A percentile compares a stretch with the other conserved stretches of the same genome.
These are phyloP conservation scores for Leptinotarsa juncta DNA, from an alignment of 2,888 invertebrate genomes.

Conservation along the genomic window DNA sequence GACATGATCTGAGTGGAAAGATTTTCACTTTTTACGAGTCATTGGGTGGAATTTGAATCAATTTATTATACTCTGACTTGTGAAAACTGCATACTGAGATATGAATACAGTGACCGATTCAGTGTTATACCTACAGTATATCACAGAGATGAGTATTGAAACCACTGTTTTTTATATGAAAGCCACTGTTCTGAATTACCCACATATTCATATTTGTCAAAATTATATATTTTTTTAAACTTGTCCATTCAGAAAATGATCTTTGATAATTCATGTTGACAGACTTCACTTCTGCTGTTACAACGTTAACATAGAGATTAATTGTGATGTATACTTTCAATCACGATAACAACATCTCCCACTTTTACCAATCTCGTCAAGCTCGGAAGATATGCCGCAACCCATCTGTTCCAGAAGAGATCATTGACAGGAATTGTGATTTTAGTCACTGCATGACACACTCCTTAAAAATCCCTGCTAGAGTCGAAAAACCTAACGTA, in stretches of 20 bases:
- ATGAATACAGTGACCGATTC: background rate
- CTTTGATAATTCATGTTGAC: background rate
- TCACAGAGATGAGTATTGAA: background rate
- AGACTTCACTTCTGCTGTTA: background rate
- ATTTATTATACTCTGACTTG: slow-evolving; percentile 25
- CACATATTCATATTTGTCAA: too few relatives aligned
- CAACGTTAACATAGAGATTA: background rate
- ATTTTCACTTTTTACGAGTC: slow-evolving; percentile 41
- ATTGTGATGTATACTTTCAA: background rate
- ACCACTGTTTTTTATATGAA: too few relatives aligned
- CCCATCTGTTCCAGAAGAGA: background rate
- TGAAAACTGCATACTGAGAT: background rate
- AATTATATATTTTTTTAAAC: too few relatives aligned
- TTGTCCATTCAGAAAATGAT: background rate
- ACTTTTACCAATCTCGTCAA: background rate
- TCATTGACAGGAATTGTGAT: background rate
- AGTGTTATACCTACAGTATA: background rate
- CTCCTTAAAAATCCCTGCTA: background rate
- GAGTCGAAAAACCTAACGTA: background rate
- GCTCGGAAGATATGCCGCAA: background rate
- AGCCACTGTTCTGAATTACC: too few relatives aligned
- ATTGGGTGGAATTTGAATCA: slow-evolving; percentile 36
- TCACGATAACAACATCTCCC: background rate
- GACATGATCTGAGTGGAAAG: slow-evolving; percentile 41
- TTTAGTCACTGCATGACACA: background rate